These are phyloP conservation scores for Zophobas atratus DNA, from an alignment of 1,140 invertebrate species.

Conservation along the genomic window DNA sequence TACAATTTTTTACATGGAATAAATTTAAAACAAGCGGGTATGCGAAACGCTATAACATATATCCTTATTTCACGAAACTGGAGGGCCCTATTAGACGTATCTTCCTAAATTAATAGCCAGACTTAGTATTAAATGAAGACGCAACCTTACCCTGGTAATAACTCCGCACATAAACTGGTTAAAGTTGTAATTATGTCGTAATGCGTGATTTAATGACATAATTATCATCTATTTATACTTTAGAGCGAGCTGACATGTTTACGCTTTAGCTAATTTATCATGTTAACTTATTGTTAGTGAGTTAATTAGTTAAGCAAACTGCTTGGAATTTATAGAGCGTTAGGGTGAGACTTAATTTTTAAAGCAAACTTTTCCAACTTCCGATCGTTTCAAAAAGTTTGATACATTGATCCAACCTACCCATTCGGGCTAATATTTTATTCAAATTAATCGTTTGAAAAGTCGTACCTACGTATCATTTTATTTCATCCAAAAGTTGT, in stretches of 20 bases:
- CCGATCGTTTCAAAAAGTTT: no score
- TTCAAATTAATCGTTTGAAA: no score
- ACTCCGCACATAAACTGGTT: background rate
- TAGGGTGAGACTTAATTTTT: conserved; percentile 1
- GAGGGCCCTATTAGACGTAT: background rate
- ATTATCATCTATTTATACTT: conserved; percentile 30
- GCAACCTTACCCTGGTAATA: background rate
- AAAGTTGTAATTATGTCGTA: conserved; percentile 20
- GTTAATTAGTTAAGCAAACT: conserved; percentile 18
- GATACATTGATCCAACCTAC: no score
- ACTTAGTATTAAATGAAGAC: conserved; percentile 2
- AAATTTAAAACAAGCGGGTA: no score
- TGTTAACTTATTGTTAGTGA: conserved; percentile 10
- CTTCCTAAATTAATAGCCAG: background rate
- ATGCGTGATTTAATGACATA: conserved; percentile 25
- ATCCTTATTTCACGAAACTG: background rate
- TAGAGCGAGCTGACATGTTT: conserved; percentile 10
- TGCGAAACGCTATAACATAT: no score
- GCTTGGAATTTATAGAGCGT: conserved; percentile 15
- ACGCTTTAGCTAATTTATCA: conserved; percentile 24
- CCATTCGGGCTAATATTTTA: no score
- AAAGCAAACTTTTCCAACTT: background rate
- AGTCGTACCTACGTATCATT: no score
- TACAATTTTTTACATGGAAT: no score
- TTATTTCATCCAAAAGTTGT: no score